A percentile compares a stretch with the other conserved stretches of the same genome.
Conservation (phyloP, 2,113 vertebrate genomes). For the Anhinga anhinga region DNA sequence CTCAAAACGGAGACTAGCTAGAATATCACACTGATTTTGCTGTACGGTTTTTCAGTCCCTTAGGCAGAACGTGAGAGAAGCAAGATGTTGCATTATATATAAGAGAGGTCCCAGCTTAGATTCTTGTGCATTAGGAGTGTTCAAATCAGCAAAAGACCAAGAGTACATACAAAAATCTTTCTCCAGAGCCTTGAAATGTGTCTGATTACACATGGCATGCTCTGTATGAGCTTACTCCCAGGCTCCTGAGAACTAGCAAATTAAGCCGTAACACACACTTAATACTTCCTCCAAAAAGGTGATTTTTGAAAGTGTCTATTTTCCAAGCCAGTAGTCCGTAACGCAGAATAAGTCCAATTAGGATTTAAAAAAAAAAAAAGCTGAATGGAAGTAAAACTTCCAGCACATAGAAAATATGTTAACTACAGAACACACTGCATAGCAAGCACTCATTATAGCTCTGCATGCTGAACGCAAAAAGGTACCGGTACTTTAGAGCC, state of each 20-base stretch:
- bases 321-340: neutral
- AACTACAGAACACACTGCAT: neutral
- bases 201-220: neutral
- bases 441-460: neutral
- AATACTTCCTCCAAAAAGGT: neutral
- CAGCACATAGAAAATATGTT: neutral
- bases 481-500: neutral
- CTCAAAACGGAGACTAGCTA: neutral
- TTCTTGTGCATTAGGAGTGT: neutral
- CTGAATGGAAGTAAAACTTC: neutral
- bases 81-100: neutral
- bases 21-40: neutral
- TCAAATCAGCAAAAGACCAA: neutral
- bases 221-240: neutral
- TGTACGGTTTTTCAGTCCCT: neutral
- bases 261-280: constrained; percentile 7
- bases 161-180: neutral
- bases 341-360: neutral
- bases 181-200: neutral
- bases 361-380: neutral
- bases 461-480: neutral
- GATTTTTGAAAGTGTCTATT: neutral
- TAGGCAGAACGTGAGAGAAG: neutral
- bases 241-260: neutral
- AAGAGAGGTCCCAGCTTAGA: neutral